Percentiles rank a stretch among this genome's conserved stretches.
Conservation (phyloP, 2,797 vertebrate species). For the Lophura swinhoii region DNA sequence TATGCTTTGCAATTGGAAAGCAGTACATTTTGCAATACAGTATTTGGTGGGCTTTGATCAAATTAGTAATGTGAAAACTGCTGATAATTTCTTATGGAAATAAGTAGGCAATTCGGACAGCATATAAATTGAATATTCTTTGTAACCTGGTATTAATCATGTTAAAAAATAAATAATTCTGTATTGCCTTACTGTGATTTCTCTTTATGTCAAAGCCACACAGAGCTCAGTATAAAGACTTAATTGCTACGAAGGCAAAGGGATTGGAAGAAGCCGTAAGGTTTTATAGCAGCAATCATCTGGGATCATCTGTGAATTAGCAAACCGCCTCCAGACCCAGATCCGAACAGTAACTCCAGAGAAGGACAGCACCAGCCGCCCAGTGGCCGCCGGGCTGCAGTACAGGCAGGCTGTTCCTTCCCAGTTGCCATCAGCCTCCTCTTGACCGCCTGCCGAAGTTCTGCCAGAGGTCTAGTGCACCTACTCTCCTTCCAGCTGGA, state of each 20-base stretch:
- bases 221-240: neutral
- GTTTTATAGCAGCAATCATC: neutral
- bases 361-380: accelerated
- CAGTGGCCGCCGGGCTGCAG: accelerated
- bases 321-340: neutral
- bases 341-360: neutral
- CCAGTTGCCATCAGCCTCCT: neutral
- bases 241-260: neutral
- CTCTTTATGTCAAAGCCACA: neutral
- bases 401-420: neutral
- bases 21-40: neutral
- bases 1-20: neutral
- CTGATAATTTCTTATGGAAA: neutral
- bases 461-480: neutral
- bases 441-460: neutral
- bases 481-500: accelerated
- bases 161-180: neutral
- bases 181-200: neutral
- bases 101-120: neutral
- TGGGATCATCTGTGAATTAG: neutral
- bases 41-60: neutral
- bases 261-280: neutral
- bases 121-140: neutral
- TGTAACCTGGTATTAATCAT: neutral
- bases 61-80: neutral